Evolutionary conservation across 2,797 vertebrate species (phyloP).

Genomic region (Centroberyx gerrardi): DNA sequence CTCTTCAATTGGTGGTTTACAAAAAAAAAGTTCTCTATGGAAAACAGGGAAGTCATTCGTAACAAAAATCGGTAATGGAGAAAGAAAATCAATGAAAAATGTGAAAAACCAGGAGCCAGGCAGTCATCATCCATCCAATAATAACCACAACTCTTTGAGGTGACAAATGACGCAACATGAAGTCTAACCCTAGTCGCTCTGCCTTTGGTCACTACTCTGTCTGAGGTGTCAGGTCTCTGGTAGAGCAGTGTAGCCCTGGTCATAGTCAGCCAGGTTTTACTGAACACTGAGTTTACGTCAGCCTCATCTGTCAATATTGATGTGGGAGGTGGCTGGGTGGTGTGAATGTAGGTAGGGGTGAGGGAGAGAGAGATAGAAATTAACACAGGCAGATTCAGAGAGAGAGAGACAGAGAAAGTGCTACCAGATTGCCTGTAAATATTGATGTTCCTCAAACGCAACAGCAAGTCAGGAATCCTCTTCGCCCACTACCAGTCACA

Average conservation of each 20-base stretch:
- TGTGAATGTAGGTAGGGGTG: background rate
- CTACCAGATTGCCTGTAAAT: slow-evolving; percentile 39
- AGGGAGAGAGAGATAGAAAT: background rate
- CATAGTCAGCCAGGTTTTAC: background rate
- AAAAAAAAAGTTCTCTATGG: background rate
- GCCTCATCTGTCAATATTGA: slow-evolving; percentile 38
- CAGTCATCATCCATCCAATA: background rate
- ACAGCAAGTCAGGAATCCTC: slow-evolving; percentile 41
- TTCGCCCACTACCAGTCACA: background rate
- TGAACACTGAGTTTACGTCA: slow-evolving; percentile 30
- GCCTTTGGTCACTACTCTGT: slow-evolving; percentile 17
- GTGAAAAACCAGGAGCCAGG: background rate
- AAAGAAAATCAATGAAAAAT: background rate
- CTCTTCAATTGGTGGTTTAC: too few species aligned
- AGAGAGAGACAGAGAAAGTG: slow-evolving; percentile 3
- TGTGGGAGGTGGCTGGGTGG: slow-evolving; percentile 31
- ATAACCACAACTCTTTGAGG: background rate
- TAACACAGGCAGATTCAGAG: background rate
- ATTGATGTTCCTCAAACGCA: slow-evolving; percentile 22
- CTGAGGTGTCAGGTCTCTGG: slow-evolving; percentile 41
- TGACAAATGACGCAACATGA: background rate
- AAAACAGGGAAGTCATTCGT: background rate
- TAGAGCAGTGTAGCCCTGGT: background rate
- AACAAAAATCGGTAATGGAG: background rate
- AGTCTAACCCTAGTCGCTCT: background rate